Evolutionary conservation across 2,888 invertebrate species (phyloP), one percentile per base, ranked within the genome.

Genomic region (Sinopyrophorus schimmeli): DNA sequence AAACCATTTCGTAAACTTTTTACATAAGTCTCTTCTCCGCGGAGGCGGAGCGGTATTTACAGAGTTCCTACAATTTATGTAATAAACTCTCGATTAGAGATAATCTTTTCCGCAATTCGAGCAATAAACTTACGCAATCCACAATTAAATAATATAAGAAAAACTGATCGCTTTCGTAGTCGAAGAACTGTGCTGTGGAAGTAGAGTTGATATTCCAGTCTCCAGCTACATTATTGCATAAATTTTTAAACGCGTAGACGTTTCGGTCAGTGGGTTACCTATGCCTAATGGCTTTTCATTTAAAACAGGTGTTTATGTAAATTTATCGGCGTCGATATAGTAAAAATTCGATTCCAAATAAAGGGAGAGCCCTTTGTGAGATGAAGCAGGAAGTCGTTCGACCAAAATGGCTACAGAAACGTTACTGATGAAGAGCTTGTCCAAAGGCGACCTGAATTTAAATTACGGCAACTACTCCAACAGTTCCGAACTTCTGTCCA

Each of bases 351-450:
- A n/a, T n/a, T n/a, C n/a, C n/a, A n/a, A n/a, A n/a, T n/a, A n/a
- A n/a, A n/a, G n/a, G n/a, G n/a, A n/a, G n/a, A n/a, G n/a, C n/a
- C n/a, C n/a, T n/a, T n/a, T n/a, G 17, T 32, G 20, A 32, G 17
- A 32, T 32, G 42, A 26, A 26, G 27, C 34, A 34, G 32, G 32
- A 42, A 32, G 32, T 20, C n/a, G n/a, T n/a, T n/a, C n/a, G n/a
- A n/a, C n/a, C n/a, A n/a, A n/a, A 32, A 66, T 65, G 66, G 59
- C 61, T 26, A 61, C 60, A 7, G 59, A 63, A 47, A 57, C 62
- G 1, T 23, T 65, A 38, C 48, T 64, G 17, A 58, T 60, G 16
- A 56, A 63, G 51, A 59, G 42, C 34, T 41, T 56, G 21, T 52
- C 54, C 5, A 57, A 60, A 41, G 47, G 38, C 16, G 55, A 59